Conservation (phyloP, 2,113 vertebrate genomes). For the Rhinopithecus roxellana region DNA sequence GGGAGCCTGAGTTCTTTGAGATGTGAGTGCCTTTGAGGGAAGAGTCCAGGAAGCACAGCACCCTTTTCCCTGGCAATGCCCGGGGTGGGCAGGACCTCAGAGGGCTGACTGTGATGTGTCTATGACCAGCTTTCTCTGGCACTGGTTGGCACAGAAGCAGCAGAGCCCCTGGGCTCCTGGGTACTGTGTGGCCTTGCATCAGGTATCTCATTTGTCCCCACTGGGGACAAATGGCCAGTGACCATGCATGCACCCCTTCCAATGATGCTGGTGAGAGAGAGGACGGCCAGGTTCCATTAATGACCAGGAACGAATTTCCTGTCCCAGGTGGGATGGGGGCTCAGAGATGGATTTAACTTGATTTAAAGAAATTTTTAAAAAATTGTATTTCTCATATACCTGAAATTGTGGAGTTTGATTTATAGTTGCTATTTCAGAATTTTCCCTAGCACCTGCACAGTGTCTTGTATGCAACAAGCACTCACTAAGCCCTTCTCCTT, state of each 20-base stretch:
- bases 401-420: not conserved
- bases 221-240: not conserved
- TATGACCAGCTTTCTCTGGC: not conserved
- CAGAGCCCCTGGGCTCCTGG: not conserved
- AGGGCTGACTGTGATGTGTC: not conserved
- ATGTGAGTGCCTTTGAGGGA: not conserved
- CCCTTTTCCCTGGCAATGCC: not conserved
- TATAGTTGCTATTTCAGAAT: not conserved
- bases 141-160: not conserved
- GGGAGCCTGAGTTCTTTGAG: not conserved
- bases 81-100: not conserved
- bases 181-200: not conserved
- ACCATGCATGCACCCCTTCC: not conserved
- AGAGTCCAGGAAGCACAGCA: not conserved
- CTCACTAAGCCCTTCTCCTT: not conserved
- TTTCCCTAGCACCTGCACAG: rapidly evolving
- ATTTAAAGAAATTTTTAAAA: not conserved
- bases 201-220: not conserved
- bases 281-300: rapidly evolving
- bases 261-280: not conserved
- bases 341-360: not conserved
- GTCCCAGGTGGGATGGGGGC: not conserved
- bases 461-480: not conserved
- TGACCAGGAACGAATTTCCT: not conserved
- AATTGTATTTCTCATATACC: not conserved